Evolutionary conservation across 1,140 invertebrate species (phyloP).

Genomic region (Mactra quadrangularis): DNA sequence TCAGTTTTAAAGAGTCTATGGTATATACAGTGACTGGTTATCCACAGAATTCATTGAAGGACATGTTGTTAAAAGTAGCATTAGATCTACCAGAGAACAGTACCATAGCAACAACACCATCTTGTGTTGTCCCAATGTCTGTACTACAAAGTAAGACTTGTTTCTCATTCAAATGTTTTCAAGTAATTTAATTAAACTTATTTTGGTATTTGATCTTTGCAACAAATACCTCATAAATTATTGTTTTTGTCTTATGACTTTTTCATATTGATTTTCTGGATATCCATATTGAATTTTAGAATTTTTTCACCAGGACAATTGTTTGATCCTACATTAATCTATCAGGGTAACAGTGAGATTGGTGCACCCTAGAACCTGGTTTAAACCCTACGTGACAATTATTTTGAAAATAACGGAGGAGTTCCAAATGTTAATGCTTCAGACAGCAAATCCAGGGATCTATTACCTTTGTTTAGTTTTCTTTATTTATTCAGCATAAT

Average conservation of each 20-base stretch:
- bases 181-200: background rate
- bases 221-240: background rate
- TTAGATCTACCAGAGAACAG: slow-evolving; percentile 53
- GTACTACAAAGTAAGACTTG: slow-evolving; percentile 57
- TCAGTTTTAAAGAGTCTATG: slow-evolving; percentile 62
- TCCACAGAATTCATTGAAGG: slow-evolving; percentile 57
- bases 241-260: background rate
- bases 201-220: background rate
- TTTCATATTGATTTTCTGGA: background rate
- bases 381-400: too few species aligned
- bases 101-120: slow-evolving; percentile 1
- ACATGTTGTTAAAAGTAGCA: slow-evolving; percentile 60
- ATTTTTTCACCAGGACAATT: too few species aligned
- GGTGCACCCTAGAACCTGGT: too few species aligned
- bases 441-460: too few species aligned
- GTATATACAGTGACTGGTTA: slow-evolving; percentile 49
- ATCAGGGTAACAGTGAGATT: too few species aligned
- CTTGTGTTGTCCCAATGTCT: slow-evolving; percentile 41
- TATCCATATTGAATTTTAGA: too few species aligned
- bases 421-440: too few species aligned
- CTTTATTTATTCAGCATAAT: too few species aligned
- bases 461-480: too few species aligned
- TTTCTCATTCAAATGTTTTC: background rate
- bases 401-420: too few species aligned
- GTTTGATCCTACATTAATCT: too few species aligned